phyloP scores from a whole-genome alignment of 2,113 vertebrate species.

The Callipepla squamata region DNA sequence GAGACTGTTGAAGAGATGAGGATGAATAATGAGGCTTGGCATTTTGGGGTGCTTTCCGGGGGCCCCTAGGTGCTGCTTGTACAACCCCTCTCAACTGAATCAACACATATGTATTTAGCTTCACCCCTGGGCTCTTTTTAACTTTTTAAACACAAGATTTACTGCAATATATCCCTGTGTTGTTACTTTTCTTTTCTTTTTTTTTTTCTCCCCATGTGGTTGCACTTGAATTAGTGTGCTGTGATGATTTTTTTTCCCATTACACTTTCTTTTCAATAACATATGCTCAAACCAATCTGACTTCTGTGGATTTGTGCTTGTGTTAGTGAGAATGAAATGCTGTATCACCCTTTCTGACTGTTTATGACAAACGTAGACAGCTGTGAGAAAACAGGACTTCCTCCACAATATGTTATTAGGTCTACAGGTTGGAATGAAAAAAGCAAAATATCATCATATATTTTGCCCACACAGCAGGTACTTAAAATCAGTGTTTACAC shows the following conservation, averaged over 20 bases:
- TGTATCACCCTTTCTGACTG: background rate
- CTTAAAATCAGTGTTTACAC: background rate
- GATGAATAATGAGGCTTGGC: background rate
- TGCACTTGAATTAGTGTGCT: background rate
- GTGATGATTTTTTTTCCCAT: background rate
- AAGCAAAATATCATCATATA: background rate
- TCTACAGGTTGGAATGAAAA: background rate
- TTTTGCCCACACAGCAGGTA: fast-evolving
- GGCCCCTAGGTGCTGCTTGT: background rate
- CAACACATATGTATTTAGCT: fast-evolving
- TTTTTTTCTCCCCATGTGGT: background rate
- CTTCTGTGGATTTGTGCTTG: background rate
- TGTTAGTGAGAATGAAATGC: background rate
- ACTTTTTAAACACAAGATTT: background rate
- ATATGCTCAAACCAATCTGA: background rate
- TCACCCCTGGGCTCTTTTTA: background rate
- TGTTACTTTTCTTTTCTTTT: too few species aligned
- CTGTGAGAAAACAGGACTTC: background rate
- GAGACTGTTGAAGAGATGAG: background rate
- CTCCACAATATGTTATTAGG: background rate
- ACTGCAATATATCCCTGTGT: background rate
- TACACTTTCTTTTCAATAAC: background rate
- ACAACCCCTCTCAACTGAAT: fast-evolving
- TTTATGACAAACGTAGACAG: background rate
- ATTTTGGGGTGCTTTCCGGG: background rate